Base-by-base conservation (phyloP, 1,140 invertebrate genomes). In the Listronotus oregonensis region DNA sequence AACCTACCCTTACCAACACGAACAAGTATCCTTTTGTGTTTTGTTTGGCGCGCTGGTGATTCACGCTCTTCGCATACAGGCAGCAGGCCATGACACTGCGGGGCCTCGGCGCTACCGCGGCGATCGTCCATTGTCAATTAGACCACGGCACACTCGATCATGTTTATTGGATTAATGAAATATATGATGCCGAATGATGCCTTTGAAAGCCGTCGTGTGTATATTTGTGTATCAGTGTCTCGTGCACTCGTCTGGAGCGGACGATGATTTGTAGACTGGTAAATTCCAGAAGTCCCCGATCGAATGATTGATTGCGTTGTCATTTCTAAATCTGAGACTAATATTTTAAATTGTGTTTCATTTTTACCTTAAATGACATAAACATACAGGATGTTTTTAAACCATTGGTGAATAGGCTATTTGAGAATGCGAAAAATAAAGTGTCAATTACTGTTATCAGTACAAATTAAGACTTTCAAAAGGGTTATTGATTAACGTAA, bases 91-190 rank as follows among this genome's bases (percentile, higher is more conserved):
- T 27, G 21, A 57, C 43, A 49, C 42, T 40, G 68, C 59, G 61
- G 56, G 65, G 17, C 31, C 10, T 51, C 55, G 59, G 18, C 55
- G 62, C 58, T 64, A 70, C 60, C 57, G 68, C 60, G 32, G 60
- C 60, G 61, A 31, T 55, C 50, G 31, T 70, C 65, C 60, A 70
- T 68, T 70, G 60, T 67, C 65, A 68, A 62, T 68, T 68, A 68
- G 44, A 60, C 62, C 67, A 14, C 61, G 37, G 52, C 60, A 58
- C 58, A 64, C 57, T 66, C 63, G 68, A 72, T 72, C 66, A 69
- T 71, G 65, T 73, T 73, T 73, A 72, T 73, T 65, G 67, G 62
- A 57, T 71, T 73, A 73, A 71, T 71, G 70, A 73, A 70, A 71
- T 67, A 71, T 71, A 67, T 55, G 64, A 64, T 64, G 46, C 12